These are phyloP conservation scores for Ovibos moschatus DNA, from an alignment of 2,113 vertebrate species.

Conservation along the genomic window DNA sequence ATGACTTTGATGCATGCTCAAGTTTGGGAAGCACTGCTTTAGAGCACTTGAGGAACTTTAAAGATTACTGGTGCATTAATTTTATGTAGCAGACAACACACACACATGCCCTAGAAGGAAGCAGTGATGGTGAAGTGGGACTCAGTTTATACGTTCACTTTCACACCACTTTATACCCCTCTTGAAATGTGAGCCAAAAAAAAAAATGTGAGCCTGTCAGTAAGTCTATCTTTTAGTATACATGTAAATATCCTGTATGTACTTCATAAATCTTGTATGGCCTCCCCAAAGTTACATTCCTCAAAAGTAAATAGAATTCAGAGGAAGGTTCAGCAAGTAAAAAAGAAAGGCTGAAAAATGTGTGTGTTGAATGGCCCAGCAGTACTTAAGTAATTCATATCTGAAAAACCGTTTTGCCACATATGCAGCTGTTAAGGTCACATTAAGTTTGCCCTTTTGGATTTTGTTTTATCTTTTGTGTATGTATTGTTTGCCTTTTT, in stretches of 20 bases:
- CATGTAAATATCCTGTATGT: background rate
- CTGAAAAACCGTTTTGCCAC: constrained; percentile 29
- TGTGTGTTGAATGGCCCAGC: constrained; percentile 8
- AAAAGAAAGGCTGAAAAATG: constrained; percentile 37
- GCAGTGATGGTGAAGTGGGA: background rate
- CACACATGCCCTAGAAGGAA: background rate
- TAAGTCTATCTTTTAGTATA: background rate
- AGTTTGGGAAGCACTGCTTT: constrained; percentile 4
- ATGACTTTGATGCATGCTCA: background rate
- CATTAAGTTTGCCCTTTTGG: constrained; percentile 60
- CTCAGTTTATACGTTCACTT: background rate
- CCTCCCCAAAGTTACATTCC: constrained; percentile 24
- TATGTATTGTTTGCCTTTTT: constrained; percentile 74
- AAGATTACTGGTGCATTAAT: constrained; percentile 4
- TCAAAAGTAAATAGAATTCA: constrained; percentile 18
- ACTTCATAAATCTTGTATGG: constrained; percentile 10
- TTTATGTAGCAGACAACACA: background rate
- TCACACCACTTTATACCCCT: background rate
- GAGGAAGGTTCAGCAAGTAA: constrained; percentile 19
- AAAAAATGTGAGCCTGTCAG: background rate
- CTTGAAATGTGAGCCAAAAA: background rate
- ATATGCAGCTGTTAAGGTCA: constrained; percentile 48
- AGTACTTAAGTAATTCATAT: constrained; percentile 41
- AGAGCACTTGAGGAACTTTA: constrained; percentile 45
- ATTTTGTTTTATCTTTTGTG: constrained; percentile 64